phyloP scores from a whole-genome alignment of 2,797 vertebrate species.

The Adelosebastes latens region DNA sequence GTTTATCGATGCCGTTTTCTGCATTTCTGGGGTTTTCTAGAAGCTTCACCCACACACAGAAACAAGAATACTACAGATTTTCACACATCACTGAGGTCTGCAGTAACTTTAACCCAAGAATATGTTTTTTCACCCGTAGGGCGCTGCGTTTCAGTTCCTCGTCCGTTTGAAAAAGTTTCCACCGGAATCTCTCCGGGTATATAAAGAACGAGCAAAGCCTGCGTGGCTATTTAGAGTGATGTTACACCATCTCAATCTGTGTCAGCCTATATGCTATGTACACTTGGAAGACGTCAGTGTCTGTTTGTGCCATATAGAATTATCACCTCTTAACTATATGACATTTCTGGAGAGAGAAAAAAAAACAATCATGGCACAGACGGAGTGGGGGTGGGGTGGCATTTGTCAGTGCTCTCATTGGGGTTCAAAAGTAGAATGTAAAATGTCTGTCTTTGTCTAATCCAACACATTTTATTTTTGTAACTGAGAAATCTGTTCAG shows the following conservation, averaged over 20 bases:
- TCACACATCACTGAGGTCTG: constrained; percentile 23
- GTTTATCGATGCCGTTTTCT: constrained; percentile 28
- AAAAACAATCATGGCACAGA: constrained; percentile 84
- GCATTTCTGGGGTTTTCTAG: constrained; percentile 21
- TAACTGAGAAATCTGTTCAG: constrained; percentile 89
- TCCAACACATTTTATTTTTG: constrained; percentile 89
- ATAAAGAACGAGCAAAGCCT: constrained; percentile 28
- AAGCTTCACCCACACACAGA: constrained; percentile 32
- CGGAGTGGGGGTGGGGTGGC: constrained; percentile 86
- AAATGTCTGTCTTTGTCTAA: constrained; percentile 87
- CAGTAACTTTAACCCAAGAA: constrained; percentile 36
- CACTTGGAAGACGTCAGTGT: constrained; percentile 72
- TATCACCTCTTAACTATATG: constrained; percentile 80
- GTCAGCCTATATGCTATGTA: constrained; percentile 73
- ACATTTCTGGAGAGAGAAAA: constrained; percentile 76
- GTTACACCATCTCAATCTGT: constrained; percentile 77
- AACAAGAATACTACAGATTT: constrained; percentile 35
- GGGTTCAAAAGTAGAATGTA: constrained; percentile 85
- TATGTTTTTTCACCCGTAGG: constrained; percentile 1
- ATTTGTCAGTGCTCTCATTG: constrained; percentile 83
- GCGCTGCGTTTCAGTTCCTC: background rate
- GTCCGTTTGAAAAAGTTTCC: constrained; percentile 23
- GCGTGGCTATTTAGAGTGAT: constrained; percentile 59
- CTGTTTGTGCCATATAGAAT: constrained; percentile 81
- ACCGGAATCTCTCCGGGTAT: constrained; percentile 1